Base-by-base conservation (phyloP, 2,888 invertebrate genomes). In the Salticus scenicus region DNA sequence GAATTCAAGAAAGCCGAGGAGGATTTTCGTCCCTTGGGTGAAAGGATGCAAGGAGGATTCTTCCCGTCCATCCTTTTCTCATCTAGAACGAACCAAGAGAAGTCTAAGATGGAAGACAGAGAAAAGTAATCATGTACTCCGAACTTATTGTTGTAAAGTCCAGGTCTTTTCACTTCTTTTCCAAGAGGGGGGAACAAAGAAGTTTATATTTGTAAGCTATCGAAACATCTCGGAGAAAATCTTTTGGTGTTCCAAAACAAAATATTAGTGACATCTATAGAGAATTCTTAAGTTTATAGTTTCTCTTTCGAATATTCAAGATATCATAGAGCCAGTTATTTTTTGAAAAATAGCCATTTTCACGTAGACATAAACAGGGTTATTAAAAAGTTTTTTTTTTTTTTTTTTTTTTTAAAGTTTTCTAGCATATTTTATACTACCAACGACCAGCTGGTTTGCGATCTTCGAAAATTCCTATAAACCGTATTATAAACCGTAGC, bases 1-100 rank as follows among this genome's bases (percentile, higher is more conserved):
- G 57, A 57, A 57, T 57, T 57, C 57, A 24, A 57, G 57, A 57
- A 57, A 24, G 57, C 57, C 20, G 57, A 24, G 24, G 42, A 47
- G 42, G 42, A 57, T 57, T 24, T 57, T 12, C 12, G 24, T 57
- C 24, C 24, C 24, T 17, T 57, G 24, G 20, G 57, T 20, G 20
- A 17, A 57, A 7, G 12, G 24, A 4, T n/a, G 4, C 7, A 24
- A 7, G 7, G 5, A 24, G 57, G 20, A 24, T 20, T 24, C 24
- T 57, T 12, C 17, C 57, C 4, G 8, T 47, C n/a, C 7, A 4
- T 24, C 57, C 5, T 57, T 24, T 57, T 12, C 20, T 24, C 57
- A 24, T 24, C 42, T 47, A 17, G 42, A 47, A 2, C 1, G 42
- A 37, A 47, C 14, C 42, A 7, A 17, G n/a, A 47, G 42, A 47